These are phyloP conservation scores for Parauchenoglanis ngamensis DNA, from an alignment of 2,797 vertebrate genomes.

Conservation along the genomic window DNA sequence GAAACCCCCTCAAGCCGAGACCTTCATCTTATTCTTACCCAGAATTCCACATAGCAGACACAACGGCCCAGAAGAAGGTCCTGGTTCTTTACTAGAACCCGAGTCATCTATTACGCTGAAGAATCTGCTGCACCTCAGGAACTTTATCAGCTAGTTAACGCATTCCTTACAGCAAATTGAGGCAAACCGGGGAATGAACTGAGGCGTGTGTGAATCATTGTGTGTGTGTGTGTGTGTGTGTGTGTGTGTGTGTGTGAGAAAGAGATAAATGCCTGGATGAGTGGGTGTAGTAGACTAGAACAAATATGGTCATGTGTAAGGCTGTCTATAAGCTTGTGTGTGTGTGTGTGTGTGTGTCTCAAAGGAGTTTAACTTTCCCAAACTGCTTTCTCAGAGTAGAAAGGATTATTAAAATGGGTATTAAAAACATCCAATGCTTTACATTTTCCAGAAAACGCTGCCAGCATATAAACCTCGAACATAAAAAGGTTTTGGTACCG, in stretches of 20 bases:
- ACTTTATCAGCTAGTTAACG: background rate
- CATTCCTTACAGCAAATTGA: constrained; percentile 28
- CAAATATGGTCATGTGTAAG: constrained; percentile 36
- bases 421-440: background rate
- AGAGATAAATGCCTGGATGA: background rate
- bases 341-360: background rate
- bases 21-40: background rate
- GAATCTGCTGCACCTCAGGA: background rate
- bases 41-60: background rate
- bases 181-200: background rate
- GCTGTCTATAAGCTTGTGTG: background rate
- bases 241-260: background rate
- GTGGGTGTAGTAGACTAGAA: background rate
- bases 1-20: background rate
- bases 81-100: constrained; percentile 2
- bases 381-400: background rate
- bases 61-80: background rate
- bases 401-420: background rate
- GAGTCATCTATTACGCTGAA: constrained; percentile 18
- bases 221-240: background rate
- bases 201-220: background rate
- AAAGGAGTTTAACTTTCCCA: background rate
- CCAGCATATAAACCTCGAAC: background rate
- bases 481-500: background rate
- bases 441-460: background rate